Conservation (phyloP, 2,113 vertebrate genomes). For the Leptocoma aspasia region DNA sequence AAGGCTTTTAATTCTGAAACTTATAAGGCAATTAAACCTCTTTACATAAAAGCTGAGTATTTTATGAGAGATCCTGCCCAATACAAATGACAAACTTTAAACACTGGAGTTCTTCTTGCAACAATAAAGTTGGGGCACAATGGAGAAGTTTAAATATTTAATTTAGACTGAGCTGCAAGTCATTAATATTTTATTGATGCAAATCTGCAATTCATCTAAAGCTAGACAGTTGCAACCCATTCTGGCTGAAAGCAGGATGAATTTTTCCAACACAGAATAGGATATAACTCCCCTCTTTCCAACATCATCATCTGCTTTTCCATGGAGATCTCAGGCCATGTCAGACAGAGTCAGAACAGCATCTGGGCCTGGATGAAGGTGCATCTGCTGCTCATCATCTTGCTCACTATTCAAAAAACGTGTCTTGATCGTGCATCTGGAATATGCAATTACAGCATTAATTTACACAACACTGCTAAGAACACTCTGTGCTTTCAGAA, state of each 20-base stretch:
- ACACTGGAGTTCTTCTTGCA: background rate
- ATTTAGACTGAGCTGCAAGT: background rate
- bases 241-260: background rate
- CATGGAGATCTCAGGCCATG: background rate
- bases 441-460: background rate
- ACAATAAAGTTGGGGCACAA: background rate
- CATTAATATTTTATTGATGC: conserved; percentile 45
- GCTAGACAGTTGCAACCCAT: background rate
- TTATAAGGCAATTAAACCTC: background rate
- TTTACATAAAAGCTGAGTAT: background rate
- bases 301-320: background rate
- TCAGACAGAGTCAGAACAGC: background rate
- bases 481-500: background rate
- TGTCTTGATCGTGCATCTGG: background rate
- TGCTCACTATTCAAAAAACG: background rate
- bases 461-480: background rate
- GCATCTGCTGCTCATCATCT: background rate
- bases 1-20: conserved; percentile 14
- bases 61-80: background rate
- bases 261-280: background rate
- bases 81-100: background rate
- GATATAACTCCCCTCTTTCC: background rate
- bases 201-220: conserved; percentile 41
- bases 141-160: conserved; percentile 49
- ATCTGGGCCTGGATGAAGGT: background rate